These are phyloP conservation scores for Nyctalus aviator DNA, from an alignment of 2,797 vertebrate species.

Conservation along the genomic window DNA sequence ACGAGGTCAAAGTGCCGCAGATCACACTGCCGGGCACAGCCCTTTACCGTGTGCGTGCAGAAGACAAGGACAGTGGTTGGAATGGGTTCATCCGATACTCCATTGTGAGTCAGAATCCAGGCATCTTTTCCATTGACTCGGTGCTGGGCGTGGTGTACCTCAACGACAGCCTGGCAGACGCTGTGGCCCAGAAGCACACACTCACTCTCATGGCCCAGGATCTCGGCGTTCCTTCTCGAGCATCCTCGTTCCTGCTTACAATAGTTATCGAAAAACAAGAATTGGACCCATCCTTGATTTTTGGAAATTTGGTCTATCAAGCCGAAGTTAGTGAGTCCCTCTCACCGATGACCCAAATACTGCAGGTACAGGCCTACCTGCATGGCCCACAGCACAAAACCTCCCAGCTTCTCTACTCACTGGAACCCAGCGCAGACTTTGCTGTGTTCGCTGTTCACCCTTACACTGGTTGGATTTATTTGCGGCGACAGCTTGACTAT, in stretches of 20 bases:
- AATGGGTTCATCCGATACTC: slow-evolving; percentile 92
- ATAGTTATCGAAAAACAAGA: slow-evolving; percentile 88
- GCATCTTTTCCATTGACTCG: slow-evolving; percentile 89
- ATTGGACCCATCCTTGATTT: slow-evolving; percentile 87
- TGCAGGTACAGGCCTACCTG: slow-evolving; percentile 90
- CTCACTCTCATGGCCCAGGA: slow-evolving; percentile 92
- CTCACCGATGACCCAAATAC: slow-evolving; percentile 86
- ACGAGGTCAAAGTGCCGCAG: slow-evolving; percentile 88
- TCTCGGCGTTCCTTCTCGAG: slow-evolving; percentile 88
- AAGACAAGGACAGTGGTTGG: slow-evolving; percentile 91
- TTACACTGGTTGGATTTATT: slow-evolving; percentile 92
- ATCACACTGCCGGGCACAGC: slow-evolving; percentile 90
- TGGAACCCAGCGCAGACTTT: slow-evolving; percentile 86
- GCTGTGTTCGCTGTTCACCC: slow-evolving; percentile 90
- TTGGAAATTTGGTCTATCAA: slow-evolving; percentile 94
- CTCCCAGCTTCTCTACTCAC: slow-evolving; percentile 85
- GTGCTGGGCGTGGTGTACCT: slow-evolving; percentile 90
- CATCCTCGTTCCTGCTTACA: slow-evolving; percentile 87
- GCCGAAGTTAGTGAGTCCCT: slow-evolving; percentile 93
- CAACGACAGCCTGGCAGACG: slow-evolving; percentile 84
- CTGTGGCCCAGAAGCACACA: slow-evolving; percentile 79
- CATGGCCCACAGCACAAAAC: not conserved
- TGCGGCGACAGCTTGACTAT: slow-evolving; percentile 91
- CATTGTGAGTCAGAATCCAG: slow-evolving; percentile 82
- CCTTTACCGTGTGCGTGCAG: slow-evolving; percentile 93